Conservation (phyloP, 2,113 vertebrate species). For the Paraplagusia blochii region DNA sequence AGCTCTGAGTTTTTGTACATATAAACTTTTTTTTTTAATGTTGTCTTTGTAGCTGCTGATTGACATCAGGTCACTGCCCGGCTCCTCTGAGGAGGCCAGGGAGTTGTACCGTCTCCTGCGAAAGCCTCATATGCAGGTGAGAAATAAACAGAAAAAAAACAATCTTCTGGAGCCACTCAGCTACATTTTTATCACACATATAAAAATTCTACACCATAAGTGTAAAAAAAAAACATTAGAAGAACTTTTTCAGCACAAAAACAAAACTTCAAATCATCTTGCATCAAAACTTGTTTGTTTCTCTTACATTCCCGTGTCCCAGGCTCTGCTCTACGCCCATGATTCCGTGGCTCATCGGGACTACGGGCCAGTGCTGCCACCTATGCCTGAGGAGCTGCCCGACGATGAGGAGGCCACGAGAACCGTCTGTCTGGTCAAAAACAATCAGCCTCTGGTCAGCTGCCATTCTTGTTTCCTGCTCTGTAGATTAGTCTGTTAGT, state of each 20-base stretch:
- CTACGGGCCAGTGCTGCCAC: slow-evolving; percentile 87
- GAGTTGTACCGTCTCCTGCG: slow-evolving; percentile 83
- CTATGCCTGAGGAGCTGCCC: slow-evolving; percentile 85
- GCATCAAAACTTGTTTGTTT: background rate
- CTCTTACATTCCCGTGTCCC: background rate
- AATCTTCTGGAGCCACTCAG: too few species aligned
- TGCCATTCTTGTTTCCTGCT: background rate
- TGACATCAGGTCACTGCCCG: slow-evolving; percentile 60
- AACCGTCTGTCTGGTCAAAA: slow-evolving; percentile 94
- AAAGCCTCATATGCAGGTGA: slow-evolving; percentile 85
- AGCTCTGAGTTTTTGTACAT: background rate
- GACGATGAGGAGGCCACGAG: slow-evolving; percentile 91
- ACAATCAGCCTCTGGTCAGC: slow-evolving; percentile 94
- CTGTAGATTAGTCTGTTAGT: too few species aligned
- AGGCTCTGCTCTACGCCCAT: slow-evolving; percentile 91
- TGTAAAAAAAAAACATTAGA: too few species aligned
- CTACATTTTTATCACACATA: too few species aligned
- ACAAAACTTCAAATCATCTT: too few species aligned
- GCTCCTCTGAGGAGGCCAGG: slow-evolving; percentile 78
- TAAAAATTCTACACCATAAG: too few species aligned
- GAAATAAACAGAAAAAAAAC: background rate
- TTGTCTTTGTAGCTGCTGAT: slow-evolving; percentile 57
- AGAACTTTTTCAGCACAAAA: too few species aligned
- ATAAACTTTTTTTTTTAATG: background rate
- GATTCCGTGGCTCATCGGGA: slow-evolving; percentile 91